Base-by-base conservation (phyloP, 2,888 invertebrate species). In the Drosophila maculinotata region DNA sequence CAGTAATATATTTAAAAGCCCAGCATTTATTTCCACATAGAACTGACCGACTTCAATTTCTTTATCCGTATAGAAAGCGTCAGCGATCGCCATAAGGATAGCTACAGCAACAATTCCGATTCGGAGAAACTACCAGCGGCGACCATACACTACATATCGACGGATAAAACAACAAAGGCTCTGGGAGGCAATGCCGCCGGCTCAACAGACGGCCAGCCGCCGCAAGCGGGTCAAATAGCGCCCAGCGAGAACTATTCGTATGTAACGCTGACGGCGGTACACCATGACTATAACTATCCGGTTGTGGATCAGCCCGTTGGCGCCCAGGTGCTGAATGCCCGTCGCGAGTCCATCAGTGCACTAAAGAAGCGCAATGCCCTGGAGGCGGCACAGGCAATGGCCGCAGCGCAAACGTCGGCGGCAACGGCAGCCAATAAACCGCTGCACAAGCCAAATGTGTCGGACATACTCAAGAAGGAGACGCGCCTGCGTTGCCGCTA, bases 261-360 rank as follows among this genome's bases (percentile, higher is more conserved):
- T 90, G 97, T 97, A 64, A 96, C 97, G 89, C 93, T 97, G 76
- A 95, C 95, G 41, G 94, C 95, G 69, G 94, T 95, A 71, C 82
- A 85, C 74, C 97, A 97, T 91, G 97, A 98, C 80, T 98, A 97
- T 92, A 95, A 96, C 80, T 97, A 98, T 92, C 97, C 97, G 28
- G 90, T 91, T 72, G 91, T 90, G 51, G 92, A 92, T 59, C 91
- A 92, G 74, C 92, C 92, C 30, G 90, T 90, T 52, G 90, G 88
- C 31, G 90, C 90, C 47, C 90, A 91, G 67, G 90, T 91, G 41
- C 70, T 91, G 36, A 91, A 90, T 76, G 86, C 89, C 47, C 91
- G 92, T 14, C 91, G 92, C 39, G 93, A 93, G 80, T 89, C 93
- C 89, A 93, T 93, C 14, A 94, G 94, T 2, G 93, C 93, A 57